phyloP scores from a whole-genome alignment of 2,797 vertebrate genomes.

The Gambelia wislizenii region DNA sequence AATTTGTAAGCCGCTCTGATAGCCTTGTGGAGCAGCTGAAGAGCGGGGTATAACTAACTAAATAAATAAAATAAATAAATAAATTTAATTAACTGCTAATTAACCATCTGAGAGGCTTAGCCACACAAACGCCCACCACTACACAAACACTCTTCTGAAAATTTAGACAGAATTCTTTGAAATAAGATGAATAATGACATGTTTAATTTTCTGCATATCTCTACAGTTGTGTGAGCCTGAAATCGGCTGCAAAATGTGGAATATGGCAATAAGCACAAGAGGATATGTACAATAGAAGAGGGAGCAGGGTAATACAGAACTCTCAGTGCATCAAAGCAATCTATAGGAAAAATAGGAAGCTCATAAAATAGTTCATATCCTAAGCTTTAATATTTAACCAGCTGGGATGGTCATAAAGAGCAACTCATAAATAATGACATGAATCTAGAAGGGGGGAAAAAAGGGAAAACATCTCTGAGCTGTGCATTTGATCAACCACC shows the following conservation, averaged over 20 bases:
- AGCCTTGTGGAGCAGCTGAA: too few relatives aligned
- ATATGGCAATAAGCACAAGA: neutral
- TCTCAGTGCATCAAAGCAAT: neutral
- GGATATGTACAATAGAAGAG: neutral
- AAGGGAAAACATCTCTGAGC: neutral
- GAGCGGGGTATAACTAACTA: too few relatives aligned
- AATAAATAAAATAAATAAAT: too few relatives aligned
- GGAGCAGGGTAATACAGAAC: neutral
- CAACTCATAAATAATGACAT: neutral
- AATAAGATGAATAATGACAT: slow-evolving; percentile 13
- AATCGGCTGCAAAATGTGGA: neutral
- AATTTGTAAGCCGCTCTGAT: too few relatives aligned
- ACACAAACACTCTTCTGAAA: slow-evolving; percentile 12
- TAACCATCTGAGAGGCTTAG: neutral
- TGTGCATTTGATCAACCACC: too few relatives aligned
- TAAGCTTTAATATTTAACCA: neutral
- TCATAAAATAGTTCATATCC: neutral
- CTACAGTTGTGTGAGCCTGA: slow-evolving; percentile 10
- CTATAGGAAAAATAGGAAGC: neutral
- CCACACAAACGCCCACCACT: neutral
- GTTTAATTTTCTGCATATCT: neutral
- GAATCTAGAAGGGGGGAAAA: neutral
- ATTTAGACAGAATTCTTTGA: slow-evolving; percentile 27
- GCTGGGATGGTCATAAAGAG: neutral
- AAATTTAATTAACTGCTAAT: too few relatives aligned